These are phyloP conservation scores for Homarus americanus DNA, from an alignment of 1,140 invertebrate species.

Conservation along the genomic window DNA sequence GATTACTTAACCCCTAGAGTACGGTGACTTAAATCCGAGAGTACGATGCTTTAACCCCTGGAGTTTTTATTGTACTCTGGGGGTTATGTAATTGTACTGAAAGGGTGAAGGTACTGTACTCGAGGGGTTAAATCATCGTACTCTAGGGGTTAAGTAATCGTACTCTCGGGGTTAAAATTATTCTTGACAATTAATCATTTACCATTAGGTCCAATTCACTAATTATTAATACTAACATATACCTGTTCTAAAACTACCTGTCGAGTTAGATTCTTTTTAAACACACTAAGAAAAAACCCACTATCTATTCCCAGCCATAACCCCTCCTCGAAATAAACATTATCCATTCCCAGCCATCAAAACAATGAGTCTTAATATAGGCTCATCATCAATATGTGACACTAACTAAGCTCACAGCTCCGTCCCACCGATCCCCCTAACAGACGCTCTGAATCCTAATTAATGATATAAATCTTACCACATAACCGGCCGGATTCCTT, in stretches of 20 bases:
- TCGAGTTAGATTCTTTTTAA: no score
- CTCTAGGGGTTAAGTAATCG: not conserved
- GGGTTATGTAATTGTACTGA: no score
- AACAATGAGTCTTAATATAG: not conserved
- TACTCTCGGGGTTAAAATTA: not conserved
- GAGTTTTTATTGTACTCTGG: no score
- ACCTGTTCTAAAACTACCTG: not conserved
- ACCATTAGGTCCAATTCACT: not conserved
- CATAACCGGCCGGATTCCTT: conserved; percentile 29
- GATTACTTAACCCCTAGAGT: no score
- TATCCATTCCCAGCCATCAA: not conserved
- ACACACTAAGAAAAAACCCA: no score
- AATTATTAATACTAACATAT: not conserved
- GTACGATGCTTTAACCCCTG: no score
- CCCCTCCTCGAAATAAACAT: no score
- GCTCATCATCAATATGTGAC: not conserved
- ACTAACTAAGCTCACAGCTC: not conserved
- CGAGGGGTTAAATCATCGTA: no score
- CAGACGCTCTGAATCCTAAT: conserved; percentile 16
- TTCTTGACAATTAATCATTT: not conserved
- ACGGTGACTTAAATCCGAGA: no score
- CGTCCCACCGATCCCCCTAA: not conserved
- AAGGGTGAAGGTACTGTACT: no score
- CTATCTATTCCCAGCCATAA: no score
- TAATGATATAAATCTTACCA: conserved; percentile 25